A percentile compares a stretch with the other conserved stretches of the same genome.
phyloP scores from a whole-genome alignment of 2,113 vertebrate genomes.

The Lichenostomus cassidix region DNA sequence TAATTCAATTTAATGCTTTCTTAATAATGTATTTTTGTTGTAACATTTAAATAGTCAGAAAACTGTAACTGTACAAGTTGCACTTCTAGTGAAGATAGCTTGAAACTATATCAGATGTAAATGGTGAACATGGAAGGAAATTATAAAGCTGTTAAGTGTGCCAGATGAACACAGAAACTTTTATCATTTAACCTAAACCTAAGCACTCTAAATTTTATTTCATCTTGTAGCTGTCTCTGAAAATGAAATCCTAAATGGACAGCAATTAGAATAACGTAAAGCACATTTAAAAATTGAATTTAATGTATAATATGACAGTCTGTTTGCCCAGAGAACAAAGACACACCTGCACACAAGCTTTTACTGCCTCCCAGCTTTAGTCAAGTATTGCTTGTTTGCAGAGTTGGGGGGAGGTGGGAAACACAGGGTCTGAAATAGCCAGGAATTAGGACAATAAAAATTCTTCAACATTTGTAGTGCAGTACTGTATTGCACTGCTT shows the following conservation, averaged over 20 bases:
- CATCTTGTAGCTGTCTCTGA: background rate
- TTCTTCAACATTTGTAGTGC: background rate
- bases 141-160: background rate
- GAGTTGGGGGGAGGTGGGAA: background rate
- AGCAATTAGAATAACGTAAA: background rate
- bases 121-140: background rate
- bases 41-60: background rate
- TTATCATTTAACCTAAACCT: background rate
- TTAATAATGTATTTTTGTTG: background rate
- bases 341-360: background rate
- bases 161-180: background rate
- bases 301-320: background rate
- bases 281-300: background rate
- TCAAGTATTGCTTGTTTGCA: fast-evolving
- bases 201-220: background rate
- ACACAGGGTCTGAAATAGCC: background rate
- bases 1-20: background rate
- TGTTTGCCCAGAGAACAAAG: background rate
- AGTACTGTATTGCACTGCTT: background rate
- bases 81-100: background rate
- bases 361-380: background rate
- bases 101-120: background rate
- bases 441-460: background rate
- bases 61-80: background rate
- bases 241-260: background rate